Evolutionary conservation across 2,797 vertebrate genomes (phyloP).

Genomic region (Propithecus perrieri): DNA sequence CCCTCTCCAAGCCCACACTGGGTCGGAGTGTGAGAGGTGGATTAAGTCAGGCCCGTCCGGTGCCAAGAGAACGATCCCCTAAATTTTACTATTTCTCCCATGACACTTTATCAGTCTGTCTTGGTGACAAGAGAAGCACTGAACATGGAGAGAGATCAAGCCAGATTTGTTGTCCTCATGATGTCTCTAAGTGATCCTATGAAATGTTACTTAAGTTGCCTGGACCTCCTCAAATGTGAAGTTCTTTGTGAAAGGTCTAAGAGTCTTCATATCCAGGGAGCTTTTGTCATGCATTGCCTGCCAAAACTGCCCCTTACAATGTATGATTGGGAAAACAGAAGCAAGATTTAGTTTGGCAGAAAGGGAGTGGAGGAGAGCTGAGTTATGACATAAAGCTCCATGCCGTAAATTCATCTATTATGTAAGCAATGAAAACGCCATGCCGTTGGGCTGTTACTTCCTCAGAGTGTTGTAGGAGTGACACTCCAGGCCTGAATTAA

Average conservation of each 20-base stretch:
- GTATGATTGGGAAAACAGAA: background rate
- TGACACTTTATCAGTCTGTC: background rate
- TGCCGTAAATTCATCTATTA: background rate
- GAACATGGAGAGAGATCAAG: background rate
- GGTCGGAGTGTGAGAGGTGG: background rate
- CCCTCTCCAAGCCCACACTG: background rate
- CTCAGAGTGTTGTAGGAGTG: background rate
- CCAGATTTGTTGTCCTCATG: background rate
- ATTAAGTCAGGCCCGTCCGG: background rate
- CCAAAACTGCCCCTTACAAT: background rate
- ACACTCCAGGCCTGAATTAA: background rate
- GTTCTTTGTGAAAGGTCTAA: background rate
- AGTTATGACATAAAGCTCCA: too few species aligned
- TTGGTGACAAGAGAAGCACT: background rate
- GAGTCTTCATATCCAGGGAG: background rate
- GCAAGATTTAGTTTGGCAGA: background rate
- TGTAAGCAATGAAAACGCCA: background rate
- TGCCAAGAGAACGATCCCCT: background rate
- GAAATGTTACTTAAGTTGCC: background rate
- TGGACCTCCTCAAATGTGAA: background rate
- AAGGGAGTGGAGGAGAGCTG: background rate
- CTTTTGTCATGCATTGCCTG: background rate
- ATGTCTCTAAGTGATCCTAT: background rate
- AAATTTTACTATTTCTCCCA: background rate
- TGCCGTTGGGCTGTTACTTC: background rate